Evolutionary conservation across 2,888 invertebrate species (phyloP), one percentile per base, ranked within the genome.

Genomic region (Apantesis nais): DNA sequence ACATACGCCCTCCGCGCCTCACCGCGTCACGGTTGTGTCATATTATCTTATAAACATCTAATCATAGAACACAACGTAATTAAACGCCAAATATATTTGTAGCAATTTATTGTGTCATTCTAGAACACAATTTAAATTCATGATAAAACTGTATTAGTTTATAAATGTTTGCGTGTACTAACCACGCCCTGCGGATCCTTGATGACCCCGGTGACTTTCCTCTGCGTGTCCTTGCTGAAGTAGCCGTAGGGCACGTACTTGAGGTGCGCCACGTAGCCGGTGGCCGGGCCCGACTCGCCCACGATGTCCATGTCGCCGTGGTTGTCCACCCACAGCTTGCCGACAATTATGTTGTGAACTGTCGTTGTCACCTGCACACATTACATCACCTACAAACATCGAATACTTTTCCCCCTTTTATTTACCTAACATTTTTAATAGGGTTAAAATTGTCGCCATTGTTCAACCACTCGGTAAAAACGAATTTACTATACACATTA

Each of bases 311-410:
- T 99, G 90, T 99, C 99, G 63, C 99, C 99, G 90, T 99, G 99
- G 93, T 99, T 99, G 95, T 99, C 99, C 73, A 99, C 99, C 99
- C 99, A 99, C 82, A 99, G 96, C 93, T 98, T 99, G 79, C 99
- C 99, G 72, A 99, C 99, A 85, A 99, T 99, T 85, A 99, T 99
- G 93, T 99, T 99, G 96, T 99, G 99, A 67, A 99, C 99, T 9
- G 99, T 99, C 34, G 99, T 99, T 34, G 99, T 99, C 68, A 99
- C 97, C 96, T 95, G 29, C n/a, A 39, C 19, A 52, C 1, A 44
- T 67, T 62, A 25, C n/a, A 60, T 55, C 44, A 67, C 72, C 66
- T 70, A 74, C 71, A 72, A 67, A 77, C 58, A 74, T 48, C 61
- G 67, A 63, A 31, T 25, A 14, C 48, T 48, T 39, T 3, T 25